Percentiles rank a stretch among this genome's conserved stretches.
phyloP scores from a whole-genome alignment of 2,888 invertebrate species.

The Drosophila emarginata region DNA sequence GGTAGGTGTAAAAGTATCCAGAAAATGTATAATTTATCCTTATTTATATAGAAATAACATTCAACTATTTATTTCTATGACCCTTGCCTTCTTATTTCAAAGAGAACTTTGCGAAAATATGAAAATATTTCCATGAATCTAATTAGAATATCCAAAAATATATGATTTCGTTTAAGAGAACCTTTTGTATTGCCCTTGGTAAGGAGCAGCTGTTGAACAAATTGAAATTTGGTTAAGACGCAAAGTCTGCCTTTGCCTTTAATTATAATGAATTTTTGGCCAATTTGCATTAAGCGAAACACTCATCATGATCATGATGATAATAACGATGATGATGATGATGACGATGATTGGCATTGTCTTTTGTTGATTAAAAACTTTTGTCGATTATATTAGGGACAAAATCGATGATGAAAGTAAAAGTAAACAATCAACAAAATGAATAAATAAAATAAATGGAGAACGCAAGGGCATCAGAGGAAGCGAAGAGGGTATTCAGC shows the following conservation, averaged over 20 bases:
- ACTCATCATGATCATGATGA: constrained; percentile 14
- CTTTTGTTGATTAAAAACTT: constrained; percentile 72
- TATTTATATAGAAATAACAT: not conserved
- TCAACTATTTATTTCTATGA: not conserved
- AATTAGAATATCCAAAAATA: not conserved
- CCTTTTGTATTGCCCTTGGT: not conserved
- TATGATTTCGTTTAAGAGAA: not conserved
- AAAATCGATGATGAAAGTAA: constrained; percentile 74
- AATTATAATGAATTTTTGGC: constrained; percentile 74
- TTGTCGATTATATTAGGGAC: constrained; percentile 66
- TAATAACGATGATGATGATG: constrained; percentile 32
- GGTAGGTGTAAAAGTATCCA: not conserved
- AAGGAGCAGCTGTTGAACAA: constrained; percentile 11
- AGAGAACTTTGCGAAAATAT: no score
- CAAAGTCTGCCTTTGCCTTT: constrained; percentile 69
- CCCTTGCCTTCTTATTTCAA: not conserved
- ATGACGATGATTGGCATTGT: constrained; percentile 33
- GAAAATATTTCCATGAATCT: no score
- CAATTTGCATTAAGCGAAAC: constrained; percentile 63
- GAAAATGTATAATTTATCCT: not conserved
- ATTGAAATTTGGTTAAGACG: constrained; percentile 29
- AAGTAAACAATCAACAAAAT: constrained; percentile 70
- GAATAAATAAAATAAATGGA: constrained; percentile 23
- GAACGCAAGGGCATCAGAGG: not conserved
- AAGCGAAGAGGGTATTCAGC: not conserved